Conservation (phyloP, 2,888 invertebrate species). For the Panorpa germanica region DNA sequence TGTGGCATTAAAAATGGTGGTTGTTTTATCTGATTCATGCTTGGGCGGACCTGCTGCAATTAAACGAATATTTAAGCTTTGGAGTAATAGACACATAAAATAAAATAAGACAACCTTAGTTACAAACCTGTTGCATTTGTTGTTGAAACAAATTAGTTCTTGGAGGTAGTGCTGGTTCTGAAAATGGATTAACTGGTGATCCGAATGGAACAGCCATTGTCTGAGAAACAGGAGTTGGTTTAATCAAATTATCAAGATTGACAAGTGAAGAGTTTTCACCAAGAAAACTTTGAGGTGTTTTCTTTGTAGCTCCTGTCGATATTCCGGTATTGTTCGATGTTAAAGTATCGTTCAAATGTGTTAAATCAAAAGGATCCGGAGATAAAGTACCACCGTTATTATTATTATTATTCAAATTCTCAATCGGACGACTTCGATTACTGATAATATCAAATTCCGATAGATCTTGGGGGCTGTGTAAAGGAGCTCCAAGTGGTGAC, state of each 20-base stretch:
- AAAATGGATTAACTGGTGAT: constrained; percentile 22
- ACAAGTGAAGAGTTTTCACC: constrained; percentile 94
- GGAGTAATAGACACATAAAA: neutral
- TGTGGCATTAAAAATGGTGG: constrained; percentile 23
- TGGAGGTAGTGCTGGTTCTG: constrained; percentile 17
- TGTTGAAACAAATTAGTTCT: constrained; percentile 39
- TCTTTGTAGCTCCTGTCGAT: constrained; percentile 32
- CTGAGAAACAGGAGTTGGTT: constrained; percentile 26
- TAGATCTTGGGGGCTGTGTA: constrained; percentile 33
- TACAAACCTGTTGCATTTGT: constrained; percentile 23
- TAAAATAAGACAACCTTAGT: constrained; percentile 2
- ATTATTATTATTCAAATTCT: constrained; percentile 14
- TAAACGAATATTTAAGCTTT: constrained; percentile 4
- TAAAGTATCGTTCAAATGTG: constrained; percentile 21
- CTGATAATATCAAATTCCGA: constrained; percentile 79
- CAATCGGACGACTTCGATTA: constrained; percentile 35
- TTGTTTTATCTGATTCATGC: constrained; percentile 27
- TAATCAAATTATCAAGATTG: constrained; percentile 92
- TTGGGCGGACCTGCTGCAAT: constrained; percentile 22
- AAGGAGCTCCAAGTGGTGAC: constrained; percentile 15
- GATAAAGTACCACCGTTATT: constrained; percentile 9
- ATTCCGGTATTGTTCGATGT: constrained; percentile 18
- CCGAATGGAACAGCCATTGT: constrained; percentile 22
- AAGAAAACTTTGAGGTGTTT: constrained; percentile 89
- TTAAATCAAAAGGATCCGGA: constrained; percentile 3